Evolutionary conservation across 1,140 invertebrate genomes (phyloP).

Genomic region (Vanessa tameamea): DNA sequence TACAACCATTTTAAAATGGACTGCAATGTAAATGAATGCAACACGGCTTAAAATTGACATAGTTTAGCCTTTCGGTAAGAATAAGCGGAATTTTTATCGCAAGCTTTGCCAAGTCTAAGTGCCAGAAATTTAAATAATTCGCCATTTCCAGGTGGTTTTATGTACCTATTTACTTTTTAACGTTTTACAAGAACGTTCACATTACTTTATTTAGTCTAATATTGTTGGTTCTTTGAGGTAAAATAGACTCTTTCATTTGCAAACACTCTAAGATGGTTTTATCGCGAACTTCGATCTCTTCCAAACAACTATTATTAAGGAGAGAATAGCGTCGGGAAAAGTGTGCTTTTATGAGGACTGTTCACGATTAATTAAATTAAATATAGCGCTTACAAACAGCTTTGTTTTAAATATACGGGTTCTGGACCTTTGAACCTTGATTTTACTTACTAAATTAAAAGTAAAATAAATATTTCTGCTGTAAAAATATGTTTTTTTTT

Average conservation of each 20-base stretch:
- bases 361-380: too few relatives aligned
- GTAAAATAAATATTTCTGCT: too few relatives aligned
- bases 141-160: not conserved
- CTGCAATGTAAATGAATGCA: not conserved
- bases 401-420: too few relatives aligned
- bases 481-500: too few relatives aligned
- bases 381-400: too few relatives aligned
- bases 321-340: too few relatives aligned
- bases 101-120: not conserved
- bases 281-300: too few relatives aligned
- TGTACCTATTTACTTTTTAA: slow-evolving; percentile 4
- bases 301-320: too few relatives aligned
- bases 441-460: too few relatives aligned
- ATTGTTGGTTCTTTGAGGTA: not conserved
- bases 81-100: not conserved
- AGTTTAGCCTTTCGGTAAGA: not conserved
- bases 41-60: not conserved
- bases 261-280: not conserved
- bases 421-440: too few relatives aligned
- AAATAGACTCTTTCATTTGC: not conserved
- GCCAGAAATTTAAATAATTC: slow-evolving; percentile 10
- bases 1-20: too few relatives aligned
- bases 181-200: not conserved
- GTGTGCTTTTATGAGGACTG: too few relatives aligned
- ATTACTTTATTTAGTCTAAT: not conserved